Evolutionary conservation across 2,888 invertebrate genomes (phyloP), one percentile per base, ranked within the genome.

Genomic region (Candidula unifasciata): DNA sequence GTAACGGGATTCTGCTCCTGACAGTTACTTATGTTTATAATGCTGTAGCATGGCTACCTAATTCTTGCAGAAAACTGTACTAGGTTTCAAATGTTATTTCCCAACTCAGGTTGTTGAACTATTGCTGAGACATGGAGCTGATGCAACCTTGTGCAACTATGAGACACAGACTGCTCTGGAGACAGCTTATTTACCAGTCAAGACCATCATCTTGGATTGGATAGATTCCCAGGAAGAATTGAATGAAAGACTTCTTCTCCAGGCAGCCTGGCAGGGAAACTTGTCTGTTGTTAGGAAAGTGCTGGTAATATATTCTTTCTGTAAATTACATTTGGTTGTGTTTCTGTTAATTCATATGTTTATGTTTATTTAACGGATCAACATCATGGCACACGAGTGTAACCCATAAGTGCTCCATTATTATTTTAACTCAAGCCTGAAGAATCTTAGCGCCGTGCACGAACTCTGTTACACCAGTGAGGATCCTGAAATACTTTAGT

Each of bases 181-280:
- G 82, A 89, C 92, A 81, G 92, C 92, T 24, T 92, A 91, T 18
- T 89, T 92, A 64, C 87, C 89, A 68, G 91, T 93, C 21, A 90
- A 90, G 60, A 90, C 90, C 21, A 86, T 92, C 24, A 87, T 93
- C 54, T 88, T 93, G 73, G 92, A 92, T 80, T 90, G 91, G 21
- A 92, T 91, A 27, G 91, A 91, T 60, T 89, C 88, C 73, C 87
- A 87, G 10, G 89, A 88, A 5, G 92, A 91, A 57, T 89, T 91
- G 5, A 89, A 90, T 10, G 92, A 93, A 82, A 88, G 90, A n/a
- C 87, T 92, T 3, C 88, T 93, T 10, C 89, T 93, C 27, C 93
- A 93, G 85, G 93, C 93, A 2, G 91, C 93, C 18, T 93, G 93
- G 93, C 92, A 93, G 86, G 93, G 93, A n/a, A 92, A 93, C 80